A percentile compares a stretch with the other conserved stretches of the same genome.
These are phyloP conservation scores for Beris morrisii DNA, from an alignment of 2,888 invertebrate genomes.

Conservation along the genomic window DNA sequence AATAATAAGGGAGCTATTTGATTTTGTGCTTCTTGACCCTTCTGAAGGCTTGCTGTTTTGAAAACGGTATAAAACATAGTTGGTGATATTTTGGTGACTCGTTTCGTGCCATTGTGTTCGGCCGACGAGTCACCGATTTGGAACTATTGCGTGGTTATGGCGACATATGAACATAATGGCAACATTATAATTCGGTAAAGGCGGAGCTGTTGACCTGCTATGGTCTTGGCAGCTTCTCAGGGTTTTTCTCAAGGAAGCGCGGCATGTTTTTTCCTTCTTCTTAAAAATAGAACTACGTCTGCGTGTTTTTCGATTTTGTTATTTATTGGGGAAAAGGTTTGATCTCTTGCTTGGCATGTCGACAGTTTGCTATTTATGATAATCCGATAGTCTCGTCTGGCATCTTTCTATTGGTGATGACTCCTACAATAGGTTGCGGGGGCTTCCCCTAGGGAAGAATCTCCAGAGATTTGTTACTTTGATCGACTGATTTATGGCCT, in stretches of 20 bases:
- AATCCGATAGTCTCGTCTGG: slow-evolving; percentile 11
- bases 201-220: too few species aligned
- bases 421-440: not conserved
- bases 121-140: too few species aligned
- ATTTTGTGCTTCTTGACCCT: too few species aligned
- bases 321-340: slow-evolving; percentile 20
- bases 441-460: not conserved
- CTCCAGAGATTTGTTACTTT: not conserved
- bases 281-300: not conserved
- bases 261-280: not conserved
- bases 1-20: too few species aligned
- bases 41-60: too few species aligned
- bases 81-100: too few species aligned
- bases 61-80: too few species aligned
- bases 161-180: too few species aligned
- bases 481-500: too few species aligned
- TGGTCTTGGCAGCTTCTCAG: not conserved
- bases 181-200: too few species aligned
- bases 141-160: too few species aligned
- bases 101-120: too few species aligned
- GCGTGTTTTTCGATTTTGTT: not conserved
- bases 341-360: slow-evolving; percentile 4
- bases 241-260: not conserved
- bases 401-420: not conserved
- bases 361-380: slow-evolving; percentile 22